A percentile compares a stretch with the other conserved stretches of the same genome.
These are phyloP conservation scores for Sipha maydis DNA, from an alignment of 2,888 invertebrate genomes.

Conservation along the genomic window DNA sequence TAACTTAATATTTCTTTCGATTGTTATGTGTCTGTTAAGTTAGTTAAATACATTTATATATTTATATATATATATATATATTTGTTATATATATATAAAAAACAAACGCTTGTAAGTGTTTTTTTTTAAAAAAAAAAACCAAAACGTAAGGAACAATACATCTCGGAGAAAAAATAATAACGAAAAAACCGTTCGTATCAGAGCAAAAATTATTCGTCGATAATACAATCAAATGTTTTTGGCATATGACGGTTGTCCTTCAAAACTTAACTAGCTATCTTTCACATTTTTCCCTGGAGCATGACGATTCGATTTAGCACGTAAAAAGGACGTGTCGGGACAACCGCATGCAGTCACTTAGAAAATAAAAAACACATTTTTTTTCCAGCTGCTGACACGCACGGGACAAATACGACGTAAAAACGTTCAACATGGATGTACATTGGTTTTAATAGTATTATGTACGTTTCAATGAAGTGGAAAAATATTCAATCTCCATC, in stretches of 20 bases:
- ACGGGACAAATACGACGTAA: conserved; percentile 22
- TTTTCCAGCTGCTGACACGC: conserved; percentile 54
- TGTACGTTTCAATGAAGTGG: conserved; percentile 2
- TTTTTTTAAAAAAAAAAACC: background rate
- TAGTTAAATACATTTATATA: background rate
- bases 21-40: background rate
- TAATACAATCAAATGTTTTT: conserved; percentile 45
- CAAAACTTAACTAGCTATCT: conserved; percentile 56
- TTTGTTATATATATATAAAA: background rate
- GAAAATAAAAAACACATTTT: conserved; percentile 41
- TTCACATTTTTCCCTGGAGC: conserved; percentile 53
- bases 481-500: conserved; percentile 21
- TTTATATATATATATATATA: no score
- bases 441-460: conserved; percentile 35
- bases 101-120: background rate
- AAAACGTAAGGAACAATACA: background rate
- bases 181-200: background rate
- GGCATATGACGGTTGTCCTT: conserved; percentile 48
- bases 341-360: conserved; percentile 53
- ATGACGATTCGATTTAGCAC: conserved; percentile 49
- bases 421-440: conserved; percentile 11
- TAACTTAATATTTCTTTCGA: conserved; percentile 12
- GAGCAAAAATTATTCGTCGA: conserved; percentile 35
- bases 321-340: conserved; percentile 51
- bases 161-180: background rate